Percentiles rank a stretch among this genome's conserved stretches.
These are phyloP conservation scores for Triops cancriformis DNA, from an alignment of 1,140 invertebrate species.

Conservation along the genomic window DNA sequence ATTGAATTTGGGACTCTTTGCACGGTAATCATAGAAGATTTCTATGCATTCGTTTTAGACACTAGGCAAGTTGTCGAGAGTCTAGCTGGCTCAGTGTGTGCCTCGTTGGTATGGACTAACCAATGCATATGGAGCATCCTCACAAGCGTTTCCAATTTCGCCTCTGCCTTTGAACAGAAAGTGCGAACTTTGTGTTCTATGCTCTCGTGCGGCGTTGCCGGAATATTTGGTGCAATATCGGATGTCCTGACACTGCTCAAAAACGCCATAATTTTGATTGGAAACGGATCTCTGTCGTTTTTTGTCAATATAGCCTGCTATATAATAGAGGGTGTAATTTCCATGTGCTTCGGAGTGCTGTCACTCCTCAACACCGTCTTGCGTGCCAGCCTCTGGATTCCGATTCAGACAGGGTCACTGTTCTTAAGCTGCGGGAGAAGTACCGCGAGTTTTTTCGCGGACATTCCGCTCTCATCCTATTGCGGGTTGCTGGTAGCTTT, in stretches of 20 bases:
- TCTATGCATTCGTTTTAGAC: background rate
- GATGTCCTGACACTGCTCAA: background rate
- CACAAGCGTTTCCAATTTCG: background rate
- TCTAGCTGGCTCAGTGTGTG: background rate
- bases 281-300: background rate
- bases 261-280: background rate
- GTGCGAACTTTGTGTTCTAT: background rate
- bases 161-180: background rate
- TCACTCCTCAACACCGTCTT: background rate
- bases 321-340: background rate
- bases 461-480: background rate
- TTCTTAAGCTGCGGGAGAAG: background rate
- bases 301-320: background rate
- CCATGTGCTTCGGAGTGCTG: background rate
- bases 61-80: background rate
- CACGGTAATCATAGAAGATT: background rate
- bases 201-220: background rate
- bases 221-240: background rate
- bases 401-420: background rate
- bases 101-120: background rate
- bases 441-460: background rate
- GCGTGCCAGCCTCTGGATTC: background rate
- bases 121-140: background rate
- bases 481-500: background rate
- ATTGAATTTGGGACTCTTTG: background rate